phyloP scores from a whole-genome alignment of 2,113 vertebrate genomes.

The Salminus brasiliensis region DNA sequence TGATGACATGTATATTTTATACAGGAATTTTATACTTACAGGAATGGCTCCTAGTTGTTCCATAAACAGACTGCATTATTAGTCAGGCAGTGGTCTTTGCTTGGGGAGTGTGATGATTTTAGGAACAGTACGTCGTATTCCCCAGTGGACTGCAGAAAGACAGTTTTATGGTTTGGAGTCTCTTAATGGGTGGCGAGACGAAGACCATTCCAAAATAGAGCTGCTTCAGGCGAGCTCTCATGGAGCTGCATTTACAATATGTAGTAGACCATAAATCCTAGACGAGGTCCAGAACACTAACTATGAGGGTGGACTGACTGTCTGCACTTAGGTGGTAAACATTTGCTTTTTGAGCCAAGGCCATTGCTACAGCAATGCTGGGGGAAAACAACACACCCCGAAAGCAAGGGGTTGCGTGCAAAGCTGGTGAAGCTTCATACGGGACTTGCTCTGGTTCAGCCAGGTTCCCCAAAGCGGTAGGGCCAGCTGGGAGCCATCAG shows the following conservation, averaged over 20 bases:
- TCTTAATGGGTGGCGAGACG: constrained; percentile 36
- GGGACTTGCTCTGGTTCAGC: constrained; percentile 28
- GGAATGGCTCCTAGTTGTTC: background rate
- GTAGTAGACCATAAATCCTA: background rate
- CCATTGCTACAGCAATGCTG: background rate
- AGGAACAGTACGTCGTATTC: background rate
- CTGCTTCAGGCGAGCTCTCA: constrained; percentile 14
- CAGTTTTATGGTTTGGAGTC: constrained; percentile 17
- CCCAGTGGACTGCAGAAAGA: constrained; percentile 6
- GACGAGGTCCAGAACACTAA: background rate
- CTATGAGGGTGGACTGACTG: background rate
- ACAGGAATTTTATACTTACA: background rate
- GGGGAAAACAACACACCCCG: constrained; percentile 11
- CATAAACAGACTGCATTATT: background rate
- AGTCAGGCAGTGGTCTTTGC: background rate
- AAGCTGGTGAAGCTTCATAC: background rate
- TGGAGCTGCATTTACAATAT: constrained; percentile 27
- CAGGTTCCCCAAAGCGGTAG: constrained; percentile 25
- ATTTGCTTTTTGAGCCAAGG: constrained; percentile 29
- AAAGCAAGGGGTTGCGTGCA: constrained; percentile 31
- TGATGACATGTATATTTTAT: too few relatives aligned
- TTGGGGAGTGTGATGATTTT: constrained; percentile 20
- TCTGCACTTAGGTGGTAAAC: constrained; percentile 6
- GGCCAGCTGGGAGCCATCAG: constrained; percentile 52
- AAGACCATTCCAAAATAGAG: constrained; percentile 39